Evolutionary conservation across 2,113 vertebrate genomes (phyloP).

Genomic region (Cairina moschata): DNA sequence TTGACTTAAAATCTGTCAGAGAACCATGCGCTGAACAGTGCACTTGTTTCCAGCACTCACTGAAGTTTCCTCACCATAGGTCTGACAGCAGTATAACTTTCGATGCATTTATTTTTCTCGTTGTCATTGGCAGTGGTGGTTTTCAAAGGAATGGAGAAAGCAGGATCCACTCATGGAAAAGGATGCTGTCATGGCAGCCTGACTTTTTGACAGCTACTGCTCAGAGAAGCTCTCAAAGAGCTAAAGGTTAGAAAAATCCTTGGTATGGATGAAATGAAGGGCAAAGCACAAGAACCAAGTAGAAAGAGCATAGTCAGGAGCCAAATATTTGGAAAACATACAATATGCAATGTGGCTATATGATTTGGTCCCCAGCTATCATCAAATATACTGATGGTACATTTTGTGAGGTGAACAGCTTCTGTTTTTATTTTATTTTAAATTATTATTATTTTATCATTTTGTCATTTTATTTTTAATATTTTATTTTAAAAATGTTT

Average conservation of each 20-base stretch:
- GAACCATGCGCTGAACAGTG: fast-evolving
- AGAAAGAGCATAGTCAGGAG: not conserved
- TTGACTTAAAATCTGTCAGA: not conserved
- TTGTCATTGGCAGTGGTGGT: not conserved
- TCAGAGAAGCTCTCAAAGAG: not conserved
- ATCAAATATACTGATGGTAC: not conserved
- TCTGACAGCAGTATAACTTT: not conserved
- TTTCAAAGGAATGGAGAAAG: not conserved
- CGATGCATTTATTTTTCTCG: not conserved
- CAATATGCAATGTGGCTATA: not conserved
- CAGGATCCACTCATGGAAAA: not conserved
- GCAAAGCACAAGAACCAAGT: not conserved
- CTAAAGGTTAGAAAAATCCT: not conserved
- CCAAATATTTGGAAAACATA: not conserved
- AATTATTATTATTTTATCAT: no score
- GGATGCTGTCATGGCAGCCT: not conserved
- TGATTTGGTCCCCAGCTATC: not conserved
- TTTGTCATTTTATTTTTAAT: no score
- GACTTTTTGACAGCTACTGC: not conserved
- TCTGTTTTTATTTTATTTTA: not conserved
- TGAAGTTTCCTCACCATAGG: not conserved
- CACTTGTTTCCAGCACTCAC: not conserved
- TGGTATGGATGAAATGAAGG: not conserved
- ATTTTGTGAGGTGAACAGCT: not conserved
- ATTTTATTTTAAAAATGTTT: not conserved